phyloP scores from a whole-genome alignment of 1,140 invertebrate species.

The Papilio dardanus region DNA sequence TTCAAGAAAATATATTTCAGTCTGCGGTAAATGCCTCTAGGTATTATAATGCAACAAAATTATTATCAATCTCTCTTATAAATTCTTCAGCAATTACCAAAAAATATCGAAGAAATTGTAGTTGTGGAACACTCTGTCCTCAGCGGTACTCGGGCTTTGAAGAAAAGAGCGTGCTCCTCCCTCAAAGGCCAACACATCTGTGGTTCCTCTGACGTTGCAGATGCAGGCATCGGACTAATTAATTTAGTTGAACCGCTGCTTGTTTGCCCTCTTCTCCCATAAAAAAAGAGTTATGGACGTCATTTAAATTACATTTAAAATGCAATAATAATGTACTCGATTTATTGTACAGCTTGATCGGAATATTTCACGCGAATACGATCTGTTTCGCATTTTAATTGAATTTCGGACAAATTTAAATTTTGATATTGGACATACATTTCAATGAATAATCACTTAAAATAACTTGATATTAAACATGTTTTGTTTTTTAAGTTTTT shows the following conservation, averaged over 20 bases:
- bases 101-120: background rate
- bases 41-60: background rate
- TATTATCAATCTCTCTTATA: background rate
- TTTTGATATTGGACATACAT: conserved; percentile 7
- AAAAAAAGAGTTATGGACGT: background rate
- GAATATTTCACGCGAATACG: conserved; percentile 9
- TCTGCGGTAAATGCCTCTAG: too few species aligned
- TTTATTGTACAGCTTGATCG: conserved; percentile 8
- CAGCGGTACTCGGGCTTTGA: too few species aligned
- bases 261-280: too few species aligned
- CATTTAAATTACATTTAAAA: background rate
- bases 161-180: too few species aligned
- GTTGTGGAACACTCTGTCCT: too few species aligned
- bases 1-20: too few species aligned
- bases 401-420: conserved; percentile 20
- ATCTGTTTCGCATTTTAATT: conserved; percentile 18
- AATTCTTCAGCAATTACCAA: background rate
- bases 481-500: background rate
- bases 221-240: too few species aligned
- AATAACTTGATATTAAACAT: background rate
- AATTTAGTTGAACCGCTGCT: too few species aligned
- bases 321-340: conserved; percentile 10
- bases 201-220: too few species aligned
- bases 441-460: conserved; percentile 5
- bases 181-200: too few species aligned